Percentiles rank a stretch among this genome's conserved stretches.
phyloP scores from a whole-genome alignment of 2,797 vertebrate species.

The Cirrhinus molitorella region DNA sequence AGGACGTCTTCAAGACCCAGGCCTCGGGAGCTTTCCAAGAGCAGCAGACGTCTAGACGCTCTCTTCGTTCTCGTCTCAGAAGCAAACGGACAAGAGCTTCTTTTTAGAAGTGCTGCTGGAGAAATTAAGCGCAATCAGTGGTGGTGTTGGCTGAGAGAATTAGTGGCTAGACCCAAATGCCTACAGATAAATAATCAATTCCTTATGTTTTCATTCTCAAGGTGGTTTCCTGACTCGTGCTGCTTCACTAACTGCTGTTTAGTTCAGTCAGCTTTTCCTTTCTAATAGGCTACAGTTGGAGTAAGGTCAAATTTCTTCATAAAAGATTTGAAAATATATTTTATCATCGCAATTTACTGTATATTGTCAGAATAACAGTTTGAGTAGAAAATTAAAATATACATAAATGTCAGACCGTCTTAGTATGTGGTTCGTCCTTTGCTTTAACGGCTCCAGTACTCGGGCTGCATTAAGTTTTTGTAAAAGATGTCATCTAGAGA shows the following conservation, averaged over 20 bases:
- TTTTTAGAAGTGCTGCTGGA: neutral
- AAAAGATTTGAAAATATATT: neutral
- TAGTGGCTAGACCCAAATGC: neutral
- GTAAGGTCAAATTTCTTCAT: neutral
- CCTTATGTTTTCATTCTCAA: neutral
- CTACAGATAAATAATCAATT: neutral
- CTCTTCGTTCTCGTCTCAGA: neutral
- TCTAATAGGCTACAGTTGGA: neutral
- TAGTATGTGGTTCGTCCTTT: neutral
- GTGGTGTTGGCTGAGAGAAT: neutral
- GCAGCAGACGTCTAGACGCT: neutral
- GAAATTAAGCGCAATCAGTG: neutral
- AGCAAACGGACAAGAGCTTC: neutral
- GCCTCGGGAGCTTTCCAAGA: constrained; percentile 13
- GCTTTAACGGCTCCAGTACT: neutral
- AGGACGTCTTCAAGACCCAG: neutral
- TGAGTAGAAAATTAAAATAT: neutral
- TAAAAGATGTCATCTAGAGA: neutral
- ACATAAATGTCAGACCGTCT: neutral
- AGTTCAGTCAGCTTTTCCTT: neutral
- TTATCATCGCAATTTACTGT: neutral
- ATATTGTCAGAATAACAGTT: neutral
- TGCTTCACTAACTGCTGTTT: neutral
- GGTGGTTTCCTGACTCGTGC: neutral
- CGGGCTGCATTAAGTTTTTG: neutral